Base-by-base conservation (phyloP, 2,113 vertebrate species). In the Peromyscus californicus region DNA sequence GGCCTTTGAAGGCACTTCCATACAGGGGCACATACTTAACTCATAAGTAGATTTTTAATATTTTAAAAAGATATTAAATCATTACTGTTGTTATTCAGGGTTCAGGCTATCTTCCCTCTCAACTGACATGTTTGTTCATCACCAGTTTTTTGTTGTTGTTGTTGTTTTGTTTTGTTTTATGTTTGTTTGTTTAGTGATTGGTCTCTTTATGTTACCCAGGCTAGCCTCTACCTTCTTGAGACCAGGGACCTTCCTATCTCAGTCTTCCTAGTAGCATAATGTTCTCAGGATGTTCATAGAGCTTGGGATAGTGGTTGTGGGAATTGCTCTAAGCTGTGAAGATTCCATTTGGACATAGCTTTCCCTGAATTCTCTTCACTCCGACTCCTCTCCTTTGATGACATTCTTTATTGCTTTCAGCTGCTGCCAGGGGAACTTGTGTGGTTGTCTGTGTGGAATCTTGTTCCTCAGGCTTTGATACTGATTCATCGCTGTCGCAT, bases 351-450 rank as follows among this genome's bases (percentile, higher is more conserved):
- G 92, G 99, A 99, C 99, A 99, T 99, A 26, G 99, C 99, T 99
- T 99, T 99, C 78, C 99, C 98, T 93, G 99, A 99, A 97, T 99
- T 99, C 99, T 99, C 99, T 98, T 99, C 99, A 70, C 99, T 99
- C 92, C 99, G 98, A 98, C 99, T 99, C 98, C 99, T 99, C 99
- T 99, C 99, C 99, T 99, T 99, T 99, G 99, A 99, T 99, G 91
- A 99, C 99, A 99, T 96, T 99, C 99, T 98, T 99, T 99, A 31
- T 99, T 99, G 57, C 99, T 99, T 98, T 99, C 99, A 33, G 99
- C 99, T 33, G 99, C 99, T 92, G 99, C 99, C 92, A 99, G 99
- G 99, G 99, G 99, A 63, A 99, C 99, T 98, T 99, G 99, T 17
- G 99, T 99, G 22, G 99, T 99, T 97, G 99, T 98, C 98, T 99